Evolutionary conservation across 1,140 invertebrate species (phyloP), one percentile per base, ranked within the genome.

Genomic region (Papilio aristodemus): DNA sequence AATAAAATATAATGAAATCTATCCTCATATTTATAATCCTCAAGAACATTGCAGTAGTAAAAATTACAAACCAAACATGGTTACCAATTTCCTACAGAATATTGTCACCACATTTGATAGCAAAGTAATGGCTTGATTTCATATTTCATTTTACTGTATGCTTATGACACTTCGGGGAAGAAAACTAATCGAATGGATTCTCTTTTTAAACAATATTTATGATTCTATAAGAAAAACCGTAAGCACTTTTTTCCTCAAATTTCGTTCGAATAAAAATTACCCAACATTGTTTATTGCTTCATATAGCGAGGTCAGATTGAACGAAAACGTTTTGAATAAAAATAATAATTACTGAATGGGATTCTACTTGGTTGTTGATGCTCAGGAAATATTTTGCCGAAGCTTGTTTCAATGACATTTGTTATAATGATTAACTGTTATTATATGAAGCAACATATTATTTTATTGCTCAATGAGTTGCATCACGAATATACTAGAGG

Each of bases 381-480:
- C 19, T 22, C 46, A 54, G 22, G 19, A 9, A 54, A 54, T 8
- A 50, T 50, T 10, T 7, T 50, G 8, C 2, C 27, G 27, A 50
- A 50, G 10, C 43, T 50, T 1, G 46, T 54, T 54, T 54, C 11
- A 9, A 54, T 54, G 46, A 54, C 46, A 25, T 39, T 13, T 54
- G 19, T 19, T 25, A 5, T 9, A 54, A 54, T 54, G 19, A 54
- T 22, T 50, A 50, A 50, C 39, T n/a, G 41, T 46, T 46, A 7
- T 50, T 50, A 2, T 22, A 54, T 54, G 46, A 54, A 17, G 46
- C 46, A 54, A 54, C 14, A 17, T 43, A n/a, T 43, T 14, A n/a
- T 41, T 41, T 17, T 43, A 43, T 43, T 43, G n/a, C 41, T 14
- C 5, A 0, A 43, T n/a, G 2, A 43, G 14, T 43, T 43, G 41